Evolutionary conservation across 1,140 invertebrate genomes (phyloP), one percentile per base, ranked within the genome.

Genomic region (Holotrichia oblita): DNA sequence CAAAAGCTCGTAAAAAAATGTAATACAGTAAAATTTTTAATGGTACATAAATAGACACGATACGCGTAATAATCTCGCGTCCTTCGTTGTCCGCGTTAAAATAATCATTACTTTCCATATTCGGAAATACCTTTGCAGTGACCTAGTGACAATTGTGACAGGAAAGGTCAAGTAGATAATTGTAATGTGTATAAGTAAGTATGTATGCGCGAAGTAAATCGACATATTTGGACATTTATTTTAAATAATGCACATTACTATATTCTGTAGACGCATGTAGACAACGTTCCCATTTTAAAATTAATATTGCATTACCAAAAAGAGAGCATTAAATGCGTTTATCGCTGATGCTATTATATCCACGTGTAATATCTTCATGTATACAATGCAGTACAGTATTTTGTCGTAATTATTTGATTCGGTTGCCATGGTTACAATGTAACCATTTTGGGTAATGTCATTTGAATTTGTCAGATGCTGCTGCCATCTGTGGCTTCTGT

Each of bases 91-190:
- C 20, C 22, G 20, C 3, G 61, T 69, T 69, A 69, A 69, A 69
- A 69, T 34, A 69, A 69, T 34, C 61, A 34, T 69, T 34, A 22
- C 27, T 69, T 69, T 27, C 61, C 61, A 22, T 69, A 69, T 69
- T 27, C 22, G 61, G 61, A 69, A 69, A 69, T 69, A 24, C 61
- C 27, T 69, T 27, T 34, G 22, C 61, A 69, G 10, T 69, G 61
- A 69, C 61, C 61, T 69, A 69, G 61, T 69, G 61, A 69, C 61
- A 69, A 69, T 69, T 69, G 61, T 69, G 27, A 34, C 61, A 34
- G 8, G 22, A 24, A 34, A 69, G 61, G 61, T 69, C 22, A 55
- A 55, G 61, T 34, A 69, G 22, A 69, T 27, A 69, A 69, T 24
- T 34, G 9, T 69, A 3, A 22, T 69, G 27, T 22, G 12, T 8